Evolutionary conservation across 2,113 vertebrate species (phyloP).

Genomic region (Cranoglanis bouderius): DNA sequence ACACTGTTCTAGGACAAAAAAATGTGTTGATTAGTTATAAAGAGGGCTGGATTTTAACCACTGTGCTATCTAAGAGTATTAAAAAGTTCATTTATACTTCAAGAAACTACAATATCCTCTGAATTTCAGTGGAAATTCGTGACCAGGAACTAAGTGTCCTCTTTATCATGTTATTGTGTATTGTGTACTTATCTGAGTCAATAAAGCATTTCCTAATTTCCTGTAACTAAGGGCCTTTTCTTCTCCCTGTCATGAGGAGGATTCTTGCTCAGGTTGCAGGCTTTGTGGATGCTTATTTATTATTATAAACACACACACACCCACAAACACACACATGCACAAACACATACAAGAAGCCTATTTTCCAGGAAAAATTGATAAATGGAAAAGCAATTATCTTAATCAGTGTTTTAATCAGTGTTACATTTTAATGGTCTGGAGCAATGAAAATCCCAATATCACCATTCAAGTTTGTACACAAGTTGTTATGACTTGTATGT

Average conservation of each 20-base stretch:
- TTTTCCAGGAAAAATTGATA: not conserved
- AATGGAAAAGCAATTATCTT: not conserved
- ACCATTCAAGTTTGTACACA: not conserved
- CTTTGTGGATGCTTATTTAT: not conserved
- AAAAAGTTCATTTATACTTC: not conserved
- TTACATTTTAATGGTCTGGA: not conserved
- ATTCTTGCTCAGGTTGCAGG: not conserved
- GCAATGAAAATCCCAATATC: not conserved
- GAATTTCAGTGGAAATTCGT: not conserved
- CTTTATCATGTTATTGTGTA: not conserved
- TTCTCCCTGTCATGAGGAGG: not conserved
- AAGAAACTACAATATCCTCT: not conserved
- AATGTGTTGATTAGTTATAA: not conserved
- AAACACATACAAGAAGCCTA: not conserved
- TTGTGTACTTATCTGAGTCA: conserved; percentile 2
- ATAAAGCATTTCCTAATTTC: conserved; percentile 14
- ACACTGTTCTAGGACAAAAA: not conserved
- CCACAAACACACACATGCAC: not conserved
- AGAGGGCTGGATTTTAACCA: not conserved
- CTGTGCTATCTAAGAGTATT: not conserved
- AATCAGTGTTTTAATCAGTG: not conserved
- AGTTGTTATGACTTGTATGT: not conserved
- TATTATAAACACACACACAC: not conserved
- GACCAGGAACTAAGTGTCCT: not conserved
- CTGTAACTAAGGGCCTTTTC: not conserved